phyloP scores from a whole-genome alignment of 1,140 invertebrate species.

The Cepaea nemoralis region DNA sequence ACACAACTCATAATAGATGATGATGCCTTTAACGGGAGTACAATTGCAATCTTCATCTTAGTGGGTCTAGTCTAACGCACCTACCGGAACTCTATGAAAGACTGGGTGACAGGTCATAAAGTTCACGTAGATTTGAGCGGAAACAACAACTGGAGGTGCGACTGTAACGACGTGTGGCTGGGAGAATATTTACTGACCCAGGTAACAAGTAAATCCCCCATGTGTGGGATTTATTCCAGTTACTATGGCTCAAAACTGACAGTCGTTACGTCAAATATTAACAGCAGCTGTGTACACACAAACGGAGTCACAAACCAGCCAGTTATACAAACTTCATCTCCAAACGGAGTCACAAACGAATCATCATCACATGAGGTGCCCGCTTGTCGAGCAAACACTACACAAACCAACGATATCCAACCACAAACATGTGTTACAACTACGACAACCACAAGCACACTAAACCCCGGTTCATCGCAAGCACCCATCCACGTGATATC shows the following conservation, averaged over 20 bases:
- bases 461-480: too few species aligned
- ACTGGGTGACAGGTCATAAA: background rate
- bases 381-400: background rate
- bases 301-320: background rate
- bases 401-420: background rate
- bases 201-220: slow-evolving; percentile 17
- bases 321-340: background rate
- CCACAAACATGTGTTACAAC: background rate
- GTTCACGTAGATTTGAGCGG: background rate
- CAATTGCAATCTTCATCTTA: background rate
- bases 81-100: background rate
- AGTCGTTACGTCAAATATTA: slow-evolving; percentile 19
- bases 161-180: background rate
- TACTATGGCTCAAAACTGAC: slow-evolving; percentile 17
- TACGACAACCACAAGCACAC: background rate
- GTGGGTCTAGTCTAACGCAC: background rate
- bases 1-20: background rate
- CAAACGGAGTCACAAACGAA: background rate
- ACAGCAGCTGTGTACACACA: too few species aligned
- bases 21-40: background rate
- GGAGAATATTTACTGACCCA: background rate
- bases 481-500: too few species aligned
- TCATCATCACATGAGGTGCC: background rate
- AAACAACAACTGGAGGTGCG: background rate
- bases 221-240: slow-evolving; percentile 18